Evolutionary conservation across 2,797 vertebrate genomes (phyloP), one percentile per base, ranked within the genome.

Genomic region (Helarctos malayanus): DNA sequence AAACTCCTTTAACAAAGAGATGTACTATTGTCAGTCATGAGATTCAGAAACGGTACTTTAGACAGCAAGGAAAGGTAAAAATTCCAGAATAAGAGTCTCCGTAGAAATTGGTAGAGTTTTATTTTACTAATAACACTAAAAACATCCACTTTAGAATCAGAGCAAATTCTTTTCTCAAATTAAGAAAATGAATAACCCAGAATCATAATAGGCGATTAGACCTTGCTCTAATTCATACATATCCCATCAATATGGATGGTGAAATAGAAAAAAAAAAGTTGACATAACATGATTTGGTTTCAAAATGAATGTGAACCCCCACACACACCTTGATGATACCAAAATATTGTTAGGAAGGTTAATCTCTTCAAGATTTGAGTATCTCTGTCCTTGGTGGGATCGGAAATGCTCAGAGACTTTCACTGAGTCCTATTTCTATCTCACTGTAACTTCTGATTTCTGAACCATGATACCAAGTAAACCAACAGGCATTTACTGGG

Each of bases 121-220:
- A 80, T 87, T 86, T 95, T 65, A 61, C 49, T 1, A 29, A n/a
- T 57, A 89, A 41, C 52, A 32, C 78, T 83, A 96, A 47, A 94
- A 95, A 81, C 3, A 79, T n/a, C 27, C 27, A 49, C 82, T 82
- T 81, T 89, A 88, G 23, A 94, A 81, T 91, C 47, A 79, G 35
- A 86, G 83, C 47, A 91, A 83, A 93, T 80, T 21, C 52, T 71
- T 89, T 35, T 54, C 59, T 93, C 96, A 69, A 79, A 84, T 76
- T 52, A 68, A 52, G 75, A 81, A 21, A 83, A 95, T 82, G 16
- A 83, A 91, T 32, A 85, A 84, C 69, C 49, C 11, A 9, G 78
- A 89, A 38, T 86, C 21, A 59, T 82, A 90, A 69, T 41, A 91
- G 32, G n/a, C 27, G 49, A 63, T 63, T 79, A 52, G 38, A 41